phyloP scores from a whole-genome alignment of 1,140 invertebrate genomes.

The Saccostrea glomerata region DNA sequence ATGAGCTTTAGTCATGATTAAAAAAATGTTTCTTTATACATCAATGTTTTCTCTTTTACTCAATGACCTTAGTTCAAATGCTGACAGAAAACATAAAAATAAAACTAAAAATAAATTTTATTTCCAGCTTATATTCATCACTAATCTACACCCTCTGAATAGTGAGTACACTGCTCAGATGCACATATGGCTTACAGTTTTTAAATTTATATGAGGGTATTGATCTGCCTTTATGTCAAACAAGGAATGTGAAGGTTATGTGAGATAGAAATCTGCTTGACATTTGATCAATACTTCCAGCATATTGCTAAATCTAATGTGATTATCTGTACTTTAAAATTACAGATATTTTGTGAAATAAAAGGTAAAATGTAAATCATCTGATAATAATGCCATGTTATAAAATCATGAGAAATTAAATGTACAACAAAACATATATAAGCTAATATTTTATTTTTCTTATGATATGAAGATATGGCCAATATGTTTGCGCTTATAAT shows the following conservation, averaged over 20 bases:
- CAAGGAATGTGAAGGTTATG: constrained; percentile 28
- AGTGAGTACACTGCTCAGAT: not conserved
- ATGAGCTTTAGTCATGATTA: no score
- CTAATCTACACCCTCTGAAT: not conserved
- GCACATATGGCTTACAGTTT: not conserved
- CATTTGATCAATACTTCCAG: constrained; percentile 18
- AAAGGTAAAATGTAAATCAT: not conserved
- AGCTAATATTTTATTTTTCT: constrained; percentile 10
- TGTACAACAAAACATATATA: not conserved
- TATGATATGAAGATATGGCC: constrained; percentile 1
- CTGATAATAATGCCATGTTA: not conserved
- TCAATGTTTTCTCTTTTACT: no score
- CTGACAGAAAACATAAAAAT: no score
- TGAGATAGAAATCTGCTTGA: constrained; percentile 17
- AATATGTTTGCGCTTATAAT: not conserved
- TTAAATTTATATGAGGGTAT: constrained; percentile 17
- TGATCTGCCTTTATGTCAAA: constrained; percentile 11
- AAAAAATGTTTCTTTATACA: no score
- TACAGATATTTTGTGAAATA: not conserved
- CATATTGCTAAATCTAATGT: constrained; percentile 21
- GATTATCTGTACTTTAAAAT: not conserved
- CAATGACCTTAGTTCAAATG: no score
- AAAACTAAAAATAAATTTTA: no score
- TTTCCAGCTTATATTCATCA: no score
- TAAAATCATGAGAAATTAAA: not conserved